Base-by-base conservation (phyloP, 2,113 vertebrate species). In the Actenoides lindsayi region DNA sequence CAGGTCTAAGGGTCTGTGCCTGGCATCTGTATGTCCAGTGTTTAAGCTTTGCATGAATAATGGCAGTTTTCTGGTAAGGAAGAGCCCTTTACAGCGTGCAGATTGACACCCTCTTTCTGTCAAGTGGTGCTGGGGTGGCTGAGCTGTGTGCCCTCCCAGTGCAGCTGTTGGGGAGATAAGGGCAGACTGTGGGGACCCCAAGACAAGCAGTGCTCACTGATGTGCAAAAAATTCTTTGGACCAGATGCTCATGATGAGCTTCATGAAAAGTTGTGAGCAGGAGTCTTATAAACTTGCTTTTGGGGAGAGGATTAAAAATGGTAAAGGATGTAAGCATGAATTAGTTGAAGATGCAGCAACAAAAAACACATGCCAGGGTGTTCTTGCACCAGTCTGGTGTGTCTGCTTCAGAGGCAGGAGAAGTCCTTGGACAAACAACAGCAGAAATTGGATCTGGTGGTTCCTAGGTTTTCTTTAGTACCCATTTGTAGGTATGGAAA, bases 321-420 rank as follows among this genome's bases (percentile, higher is more conserved):
- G 7, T 12, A 5, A 77, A 33, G n/a, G 21, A 37, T 42, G 27
- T 21, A 33, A 89, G 13, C 23, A 6, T 20, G 14, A 31, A 14
- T 39, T 23, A 17, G 20, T 10, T 53, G 24, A 67, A 75, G 46
- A 7, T 20, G 33, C 9, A 41, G 4, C 17, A n/a, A 11, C 19
- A 65, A 65, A 73, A 70, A 48, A 1, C 11, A 4, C 0, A 0
- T 14, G 11, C 31, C 20, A 13, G n/a, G 37, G 16, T 68, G 23
- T 19, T 48, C 6, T 41, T 63, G 37, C 33, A 33, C 14, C 21
- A 31, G 35, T 25, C 16, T 68, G 42, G 57, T 35, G 37, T 4
- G 6, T 63, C 33, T 60, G 50, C 27, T 51, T 27, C 28, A 54
- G 74, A 54, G 31, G 16, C 24, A 42, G 67, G n/a, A 85, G 67